Percentiles rank a stretch among this genome's conserved stretches.
These are phyloP conservation scores for Lepetodrilus schrolli DNA, from an alignment of 2,888 invertebrate genomes.

Conservation along the genomic window DNA sequence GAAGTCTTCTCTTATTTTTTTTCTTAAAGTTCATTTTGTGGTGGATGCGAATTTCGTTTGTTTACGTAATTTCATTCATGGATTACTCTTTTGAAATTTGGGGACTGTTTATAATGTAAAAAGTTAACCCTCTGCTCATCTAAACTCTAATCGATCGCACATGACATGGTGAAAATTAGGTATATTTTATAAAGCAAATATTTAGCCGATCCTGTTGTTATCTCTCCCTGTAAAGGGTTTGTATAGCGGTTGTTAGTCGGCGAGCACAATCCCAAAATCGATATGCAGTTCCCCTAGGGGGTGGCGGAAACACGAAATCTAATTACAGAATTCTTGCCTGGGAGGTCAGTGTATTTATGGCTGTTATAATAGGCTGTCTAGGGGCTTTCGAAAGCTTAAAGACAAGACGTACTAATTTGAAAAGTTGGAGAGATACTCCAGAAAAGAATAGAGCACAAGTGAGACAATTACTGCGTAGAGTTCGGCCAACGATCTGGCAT, in stretches of 20 bases:
- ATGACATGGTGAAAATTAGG: constrained; percentile 18
- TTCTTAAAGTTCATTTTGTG: no score
- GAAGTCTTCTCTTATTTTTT: no score
- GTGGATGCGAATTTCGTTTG: no score
- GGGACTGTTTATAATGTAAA: no score
- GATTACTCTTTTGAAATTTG: no score
- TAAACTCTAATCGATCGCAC: constrained; percentile 5
- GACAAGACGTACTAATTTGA: constrained; percentile 26
- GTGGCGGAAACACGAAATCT: constrained; percentile 29
- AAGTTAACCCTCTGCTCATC: background rate
- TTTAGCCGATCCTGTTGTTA: constrained; percentile 23
- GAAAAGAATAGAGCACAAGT: constrained; percentile 15
- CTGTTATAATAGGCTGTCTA: constrained; percentile 23
- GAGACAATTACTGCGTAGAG: constrained; percentile 3
- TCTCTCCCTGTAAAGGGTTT: constrained; percentile 12
- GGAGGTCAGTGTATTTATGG: constrained; percentile 27
- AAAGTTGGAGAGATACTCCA: constrained; percentile 18
- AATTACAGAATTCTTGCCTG: constrained; percentile 19
- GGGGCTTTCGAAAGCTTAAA: constrained; percentile 25
- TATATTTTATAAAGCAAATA: constrained; percentile 26
- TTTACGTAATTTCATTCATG: no score
- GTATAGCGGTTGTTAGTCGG: constrained; percentile 7
- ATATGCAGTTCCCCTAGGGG: constrained; percentile 21
- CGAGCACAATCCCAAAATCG: constrained; percentile 11
- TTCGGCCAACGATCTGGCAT: background rate